phyloP scores from a whole-genome alignment of 2,888 invertebrate species.

The Parnassius mnemosyne region DNA sequence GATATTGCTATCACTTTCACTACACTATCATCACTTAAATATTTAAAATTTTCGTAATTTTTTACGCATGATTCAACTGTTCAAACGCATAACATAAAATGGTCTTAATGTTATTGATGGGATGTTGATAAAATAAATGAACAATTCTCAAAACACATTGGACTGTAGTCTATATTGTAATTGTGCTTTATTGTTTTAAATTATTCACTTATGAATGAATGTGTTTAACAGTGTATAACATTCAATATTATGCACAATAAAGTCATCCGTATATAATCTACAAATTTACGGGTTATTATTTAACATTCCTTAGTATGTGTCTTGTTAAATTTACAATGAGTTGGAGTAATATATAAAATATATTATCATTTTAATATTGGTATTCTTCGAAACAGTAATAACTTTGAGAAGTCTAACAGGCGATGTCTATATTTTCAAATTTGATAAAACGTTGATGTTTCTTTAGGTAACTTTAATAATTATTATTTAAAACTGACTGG shows the following conservation, averaged over 20 bases:
- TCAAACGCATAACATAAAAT: constrained; percentile 6
- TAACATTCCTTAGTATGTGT: no score
- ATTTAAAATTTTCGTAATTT: constrained; percentile 3
- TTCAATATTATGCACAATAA: not conserved
- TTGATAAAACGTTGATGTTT: no score
- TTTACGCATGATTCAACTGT: constrained; percentile 13
- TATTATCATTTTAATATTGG: no score
- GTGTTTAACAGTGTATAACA: constrained; percentile 10
- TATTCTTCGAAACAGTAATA: no score
- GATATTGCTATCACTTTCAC: not conserved
- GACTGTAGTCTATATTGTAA: constrained; percentile 7
- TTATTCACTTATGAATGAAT: constrained; percentile 12
- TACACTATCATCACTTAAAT: constrained; percentile 6
- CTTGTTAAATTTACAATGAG: no score
- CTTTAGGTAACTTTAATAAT: no score
- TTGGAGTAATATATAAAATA: no score
- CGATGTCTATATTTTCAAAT: no score
- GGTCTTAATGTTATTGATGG: constrained; percentile 22
- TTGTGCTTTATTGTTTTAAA: constrained; percentile 17
- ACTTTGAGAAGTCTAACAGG: no score
- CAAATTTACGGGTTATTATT: no score
- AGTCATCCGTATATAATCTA: not conserved
- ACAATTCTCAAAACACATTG: constrained; percentile 20
- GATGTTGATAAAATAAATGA: constrained; percentile 18
- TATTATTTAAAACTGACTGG: no score